These are phyloP conservation scores for Arizona elegans DNA, from an alignment of 2,113 vertebrate species.

Conservation along the genomic window DNA sequence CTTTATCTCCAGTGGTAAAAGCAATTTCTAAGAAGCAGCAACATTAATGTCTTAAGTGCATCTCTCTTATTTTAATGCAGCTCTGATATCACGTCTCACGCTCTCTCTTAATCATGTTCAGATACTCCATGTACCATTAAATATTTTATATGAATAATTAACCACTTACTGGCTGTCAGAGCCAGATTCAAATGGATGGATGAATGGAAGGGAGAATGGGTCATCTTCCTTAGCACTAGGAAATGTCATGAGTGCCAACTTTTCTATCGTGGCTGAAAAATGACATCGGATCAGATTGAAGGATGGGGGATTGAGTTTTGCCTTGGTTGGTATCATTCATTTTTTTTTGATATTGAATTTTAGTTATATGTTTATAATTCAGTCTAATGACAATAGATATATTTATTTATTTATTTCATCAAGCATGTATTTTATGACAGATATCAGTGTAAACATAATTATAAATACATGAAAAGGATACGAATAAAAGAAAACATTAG, in stretches of 20 bases:
- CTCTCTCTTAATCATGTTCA: conserved; percentile 41
- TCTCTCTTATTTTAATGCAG: background rate
- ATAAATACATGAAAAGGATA: too few species aligned
- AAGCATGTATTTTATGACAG: too few species aligned
- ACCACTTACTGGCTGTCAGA: conserved; percentile 62
- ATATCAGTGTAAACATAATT: too few species aligned
- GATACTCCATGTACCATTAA: conserved; percentile 61
- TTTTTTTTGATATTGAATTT: conserved; percentile 53
- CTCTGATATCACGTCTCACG: background rate
- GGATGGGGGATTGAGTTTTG: conserved; percentile 45
- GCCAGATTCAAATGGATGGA: conserved; percentile 60
- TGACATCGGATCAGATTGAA: conserved; percentile 40
- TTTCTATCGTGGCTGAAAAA: conserved; percentile 48
- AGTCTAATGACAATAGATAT: background rate
- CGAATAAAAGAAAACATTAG: too few species aligned
- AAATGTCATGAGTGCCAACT: conserved; percentile 61
- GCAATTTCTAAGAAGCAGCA: background rate
- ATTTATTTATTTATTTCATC: too few species aligned
- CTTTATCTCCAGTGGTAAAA: background rate
- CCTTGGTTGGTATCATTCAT: conserved; percentile 28
- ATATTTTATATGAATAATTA: conserved; percentile 73
- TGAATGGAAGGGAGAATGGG: conserved; percentile 55
- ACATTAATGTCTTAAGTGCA: background rate
- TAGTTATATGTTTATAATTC: conserved; percentile 31
- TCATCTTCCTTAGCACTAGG: conserved; percentile 60